Conservation (phyloP, 2,797 vertebrate genomes). For the Eupleurogrammus muticus region DNA sequence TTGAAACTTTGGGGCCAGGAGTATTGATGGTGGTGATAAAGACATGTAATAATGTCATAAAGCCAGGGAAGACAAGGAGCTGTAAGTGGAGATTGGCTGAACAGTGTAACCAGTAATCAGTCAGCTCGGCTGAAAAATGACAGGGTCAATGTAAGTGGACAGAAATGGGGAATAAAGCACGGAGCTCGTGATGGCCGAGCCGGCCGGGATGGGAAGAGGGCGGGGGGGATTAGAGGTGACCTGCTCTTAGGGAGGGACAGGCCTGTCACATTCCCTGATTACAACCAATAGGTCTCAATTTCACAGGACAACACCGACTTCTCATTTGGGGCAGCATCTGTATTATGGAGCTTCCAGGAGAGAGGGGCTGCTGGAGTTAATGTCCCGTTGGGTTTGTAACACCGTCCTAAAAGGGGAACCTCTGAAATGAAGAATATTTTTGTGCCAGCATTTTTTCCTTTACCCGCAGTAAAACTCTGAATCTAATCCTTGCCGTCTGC, state of each 20-base stretch:
- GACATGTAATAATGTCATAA: constrained; percentile 78
- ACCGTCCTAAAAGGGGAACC: constrained; percentile 55
- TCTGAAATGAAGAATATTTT: constrained; percentile 43
- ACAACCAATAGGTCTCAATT: constrained; percentile 81
- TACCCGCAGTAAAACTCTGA: constrained; percentile 4
- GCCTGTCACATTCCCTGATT: constrained; percentile 75
- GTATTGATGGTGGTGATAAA: constrained; percentile 82
- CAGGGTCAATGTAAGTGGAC: constrained; percentile 64
- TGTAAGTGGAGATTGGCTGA: constrained; percentile 71
- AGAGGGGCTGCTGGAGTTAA: constrained; percentile 53
- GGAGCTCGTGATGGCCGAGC: constrained; percentile 56
- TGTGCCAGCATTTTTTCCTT: constrained; percentile 40
- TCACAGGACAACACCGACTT: constrained; percentile 75
- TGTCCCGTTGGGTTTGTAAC: constrained; percentile 63
- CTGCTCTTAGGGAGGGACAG: constrained; percentile 60
- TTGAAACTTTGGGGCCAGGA: constrained; percentile 50
- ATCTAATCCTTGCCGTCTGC: constrained; percentile 14
- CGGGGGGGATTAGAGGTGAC: constrained; percentile 65
- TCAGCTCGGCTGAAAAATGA: constrained; percentile 75
- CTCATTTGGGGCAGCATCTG: constrained; percentile 67
- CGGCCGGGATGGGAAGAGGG: constrained; percentile 52
- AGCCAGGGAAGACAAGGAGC: constrained; percentile 68
- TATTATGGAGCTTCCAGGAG: constrained; percentile 58
- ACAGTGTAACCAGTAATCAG: constrained; percentile 75
- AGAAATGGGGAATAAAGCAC: constrained; percentile 76